Evolutionary conservation across 1,140 invertebrate genomes (phyloP).

Genomic region (Papilio dardanus): DNA sequence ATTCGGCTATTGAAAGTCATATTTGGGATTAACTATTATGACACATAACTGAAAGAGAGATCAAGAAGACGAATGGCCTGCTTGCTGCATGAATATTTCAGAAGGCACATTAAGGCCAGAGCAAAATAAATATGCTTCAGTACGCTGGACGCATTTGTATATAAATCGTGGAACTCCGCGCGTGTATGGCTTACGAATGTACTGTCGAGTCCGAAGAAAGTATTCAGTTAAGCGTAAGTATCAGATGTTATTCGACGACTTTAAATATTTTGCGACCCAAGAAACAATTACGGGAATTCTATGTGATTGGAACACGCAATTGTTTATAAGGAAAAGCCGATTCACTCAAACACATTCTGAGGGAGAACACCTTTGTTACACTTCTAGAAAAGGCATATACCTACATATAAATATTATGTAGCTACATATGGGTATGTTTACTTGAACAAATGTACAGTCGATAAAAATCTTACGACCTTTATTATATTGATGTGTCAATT

Average conservation of each 20-base stretch:
- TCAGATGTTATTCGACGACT: not conserved
- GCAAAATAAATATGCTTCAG: constrained; percentile 77
- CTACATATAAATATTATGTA: too few species aligned
- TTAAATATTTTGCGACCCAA: constrained; percentile 6
- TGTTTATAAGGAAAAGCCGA: not conserved
- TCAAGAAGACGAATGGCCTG: constrained; percentile 71
- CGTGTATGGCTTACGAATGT: constrained; percentile 69
- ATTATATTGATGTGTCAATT: not conserved
- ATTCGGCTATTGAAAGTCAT: not conserved
- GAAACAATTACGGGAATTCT: not conserved
- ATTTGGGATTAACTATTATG: constrained; percentile 46
- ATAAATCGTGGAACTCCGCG: constrained; percentile 70
- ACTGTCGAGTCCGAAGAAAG: constrained; percentile 41
- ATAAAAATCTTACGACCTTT: not conserved
- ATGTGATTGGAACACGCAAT: too few species aligned
- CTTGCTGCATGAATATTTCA: constrained; percentile 79
- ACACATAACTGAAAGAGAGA: constrained; percentile 68
- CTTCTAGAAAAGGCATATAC: too few species aligned
- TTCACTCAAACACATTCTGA: not conserved
- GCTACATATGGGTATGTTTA: too few species aligned
- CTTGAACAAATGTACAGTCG: not conserved
- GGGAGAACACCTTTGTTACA: too few species aligned
- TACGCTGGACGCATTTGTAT: constrained; percentile 75
- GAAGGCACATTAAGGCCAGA: constrained; percentile 71
- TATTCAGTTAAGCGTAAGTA: constrained; percentile 10